A percentile compares a stretch with the other conserved stretches of the same genome.
Conservation (phyloP, 2,113 vertebrate species). For the Ariopsis seemanni region DNA sequence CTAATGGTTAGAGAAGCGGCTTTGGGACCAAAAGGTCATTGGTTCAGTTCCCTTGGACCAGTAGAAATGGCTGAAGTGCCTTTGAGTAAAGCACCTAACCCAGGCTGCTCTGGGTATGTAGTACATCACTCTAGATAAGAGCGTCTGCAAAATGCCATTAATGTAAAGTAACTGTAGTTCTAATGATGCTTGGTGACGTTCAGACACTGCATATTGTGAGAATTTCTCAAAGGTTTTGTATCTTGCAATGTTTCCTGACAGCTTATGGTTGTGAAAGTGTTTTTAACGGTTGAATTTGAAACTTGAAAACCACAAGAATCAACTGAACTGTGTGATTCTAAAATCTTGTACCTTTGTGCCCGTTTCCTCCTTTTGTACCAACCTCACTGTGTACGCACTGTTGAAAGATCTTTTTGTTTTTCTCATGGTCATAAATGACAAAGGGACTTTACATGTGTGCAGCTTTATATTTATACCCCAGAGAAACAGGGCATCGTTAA, state of each 20-base stretch:
- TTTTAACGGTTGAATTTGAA: neutral
- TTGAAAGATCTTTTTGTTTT: neutral
- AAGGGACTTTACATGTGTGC: neutral
- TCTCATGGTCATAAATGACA: neutral
- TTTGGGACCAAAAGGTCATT: no score
- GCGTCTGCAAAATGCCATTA: no score
- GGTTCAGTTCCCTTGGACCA: no score
- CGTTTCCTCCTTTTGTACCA: neutral
- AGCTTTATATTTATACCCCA: neutral
- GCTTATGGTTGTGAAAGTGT: constrained; percentile 2
- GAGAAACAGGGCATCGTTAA: neutral
- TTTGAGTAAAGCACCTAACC: no score
- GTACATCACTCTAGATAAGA: no score
- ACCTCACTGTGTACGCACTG: neutral
- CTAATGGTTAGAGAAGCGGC: no score
- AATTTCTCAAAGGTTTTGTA: neutral
- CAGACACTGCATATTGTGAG: neutral
- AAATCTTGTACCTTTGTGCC: neutral
- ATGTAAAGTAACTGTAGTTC: neutral
- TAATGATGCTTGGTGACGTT: neutral
- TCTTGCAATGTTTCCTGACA: neutral
- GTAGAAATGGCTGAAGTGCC: no score
- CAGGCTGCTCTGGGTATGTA: no score
- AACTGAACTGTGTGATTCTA: neutral
- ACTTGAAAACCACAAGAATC: neutral